Conservation (phyloP, 2,113 vertebrate genomes). For the Labeo rohita region DNA sequence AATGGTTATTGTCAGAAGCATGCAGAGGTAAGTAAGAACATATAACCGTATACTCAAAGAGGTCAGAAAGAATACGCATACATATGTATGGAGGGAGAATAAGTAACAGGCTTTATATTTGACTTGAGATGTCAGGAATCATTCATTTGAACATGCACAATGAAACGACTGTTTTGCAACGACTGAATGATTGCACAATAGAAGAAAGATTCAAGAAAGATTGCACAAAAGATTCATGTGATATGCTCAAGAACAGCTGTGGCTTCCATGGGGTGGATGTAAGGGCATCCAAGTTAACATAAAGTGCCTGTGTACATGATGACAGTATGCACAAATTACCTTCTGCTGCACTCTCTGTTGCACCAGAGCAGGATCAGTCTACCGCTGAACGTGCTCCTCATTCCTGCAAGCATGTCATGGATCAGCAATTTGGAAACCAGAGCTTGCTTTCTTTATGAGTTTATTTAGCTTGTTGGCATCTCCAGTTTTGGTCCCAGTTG, state of each 20-base stretch:
- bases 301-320: background rate
- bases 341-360: background rate
- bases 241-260: constrained; percentile 6
- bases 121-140: background rate
- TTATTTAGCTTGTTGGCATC: constrained; percentile 13
- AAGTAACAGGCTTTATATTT: background rate
- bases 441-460: constrained; percentile 14
- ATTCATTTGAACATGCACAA: background rate
- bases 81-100: background rate
- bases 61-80: background rate
- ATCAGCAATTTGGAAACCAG: background rate
- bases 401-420: background rate
- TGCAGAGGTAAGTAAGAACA: constrained; percentile 41
- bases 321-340: background rate
- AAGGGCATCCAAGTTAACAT: background rate
- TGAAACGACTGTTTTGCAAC: background rate
- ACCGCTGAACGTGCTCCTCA: background rate
- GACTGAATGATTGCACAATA: background rate
- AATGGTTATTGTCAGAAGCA: constrained; percentile 8
- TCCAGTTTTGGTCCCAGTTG: background rate
- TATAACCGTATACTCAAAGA: background rate
- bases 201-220: background rate
- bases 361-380: constrained; percentile 6
- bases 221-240: background rate
- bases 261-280: background rate